Conservation (phyloP, 2,113 vertebrate genomes). For the Channa argus region DNA sequence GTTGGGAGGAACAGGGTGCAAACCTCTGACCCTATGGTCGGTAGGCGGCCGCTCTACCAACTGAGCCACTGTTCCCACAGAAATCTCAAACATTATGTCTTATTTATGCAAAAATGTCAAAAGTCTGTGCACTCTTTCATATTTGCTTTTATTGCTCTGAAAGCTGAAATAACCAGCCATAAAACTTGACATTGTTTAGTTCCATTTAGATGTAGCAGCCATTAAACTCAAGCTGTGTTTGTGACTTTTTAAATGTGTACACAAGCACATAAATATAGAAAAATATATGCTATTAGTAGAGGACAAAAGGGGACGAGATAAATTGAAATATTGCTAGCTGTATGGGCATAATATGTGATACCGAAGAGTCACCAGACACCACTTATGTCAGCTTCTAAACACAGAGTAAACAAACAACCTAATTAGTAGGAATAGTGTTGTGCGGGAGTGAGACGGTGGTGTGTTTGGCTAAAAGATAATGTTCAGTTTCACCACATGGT, state of each 20-base stretch:
- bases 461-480: neutral
- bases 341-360: neutral
- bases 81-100: neutral
- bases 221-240: neutral
- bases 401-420: slow-evolving; percentile 28
- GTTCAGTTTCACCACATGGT: slow-evolving; percentile 22
- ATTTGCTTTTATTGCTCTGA: neutral
- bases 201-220: neutral
- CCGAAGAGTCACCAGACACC: neutral
- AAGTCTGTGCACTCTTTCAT: neutral
- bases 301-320: neutral
- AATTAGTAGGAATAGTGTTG: slow-evolving; percentile 28
- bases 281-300: neutral
- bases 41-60: no score
- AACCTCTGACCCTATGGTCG: no score
- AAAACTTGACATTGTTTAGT: neutral
- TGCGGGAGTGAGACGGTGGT: neutral
- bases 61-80: no score
- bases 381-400: neutral
- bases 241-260: neutral
- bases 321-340: neutral
- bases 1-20: no score
- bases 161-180: neutral
- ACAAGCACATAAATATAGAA: neutral
- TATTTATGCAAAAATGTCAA: neutral